phyloP scores from a whole-genome alignment of 1,140 invertebrate species.

The Frieseomelitta varia region DNA sequence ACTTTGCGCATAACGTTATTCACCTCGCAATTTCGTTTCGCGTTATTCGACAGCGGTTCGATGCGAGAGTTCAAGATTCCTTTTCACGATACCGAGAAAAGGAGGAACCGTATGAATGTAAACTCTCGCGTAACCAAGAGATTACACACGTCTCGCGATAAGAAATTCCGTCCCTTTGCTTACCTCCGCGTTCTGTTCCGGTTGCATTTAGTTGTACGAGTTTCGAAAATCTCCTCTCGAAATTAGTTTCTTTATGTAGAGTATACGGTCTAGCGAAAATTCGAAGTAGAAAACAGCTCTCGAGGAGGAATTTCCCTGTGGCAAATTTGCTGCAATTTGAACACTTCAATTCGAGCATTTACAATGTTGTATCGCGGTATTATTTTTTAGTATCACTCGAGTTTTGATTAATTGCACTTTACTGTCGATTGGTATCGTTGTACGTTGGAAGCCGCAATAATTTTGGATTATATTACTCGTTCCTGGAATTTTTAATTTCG shows the following conservation, averaged over 20 bases:
- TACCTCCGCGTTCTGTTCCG: neutral
- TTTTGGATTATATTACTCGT: no score
- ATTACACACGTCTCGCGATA: neutral
- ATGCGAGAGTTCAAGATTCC: slow-evolving; percentile 29
- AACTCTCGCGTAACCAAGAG: slow-evolving; percentile 6
- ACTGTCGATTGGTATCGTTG: no score
- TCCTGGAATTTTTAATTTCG: no score
- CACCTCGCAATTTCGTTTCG: slow-evolving; percentile 35
- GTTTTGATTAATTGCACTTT: no score
- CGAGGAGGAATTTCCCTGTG: no score
- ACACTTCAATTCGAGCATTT: neutral
- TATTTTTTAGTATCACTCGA: no score
- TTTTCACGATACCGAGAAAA: neutral
- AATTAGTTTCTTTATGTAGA: neutral
- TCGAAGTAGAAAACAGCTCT: slow-evolving; percentile 13
- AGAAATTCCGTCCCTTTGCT: neutral
- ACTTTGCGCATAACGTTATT: slow-evolving; percentile 26
- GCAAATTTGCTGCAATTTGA: neutral
- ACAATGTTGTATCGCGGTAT: no score
- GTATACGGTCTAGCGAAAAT: no score
- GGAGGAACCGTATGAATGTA: slow-evolving; percentile 21
- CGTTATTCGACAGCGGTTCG: slow-evolving; percentile 25
- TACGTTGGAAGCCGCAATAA: no score
- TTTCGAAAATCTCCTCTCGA: neutral
- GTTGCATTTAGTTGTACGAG: slow-evolving; percentile 39